Conservation (phyloP, 2,888 invertebrate genomes). For the Aradus depressus region DNA sequence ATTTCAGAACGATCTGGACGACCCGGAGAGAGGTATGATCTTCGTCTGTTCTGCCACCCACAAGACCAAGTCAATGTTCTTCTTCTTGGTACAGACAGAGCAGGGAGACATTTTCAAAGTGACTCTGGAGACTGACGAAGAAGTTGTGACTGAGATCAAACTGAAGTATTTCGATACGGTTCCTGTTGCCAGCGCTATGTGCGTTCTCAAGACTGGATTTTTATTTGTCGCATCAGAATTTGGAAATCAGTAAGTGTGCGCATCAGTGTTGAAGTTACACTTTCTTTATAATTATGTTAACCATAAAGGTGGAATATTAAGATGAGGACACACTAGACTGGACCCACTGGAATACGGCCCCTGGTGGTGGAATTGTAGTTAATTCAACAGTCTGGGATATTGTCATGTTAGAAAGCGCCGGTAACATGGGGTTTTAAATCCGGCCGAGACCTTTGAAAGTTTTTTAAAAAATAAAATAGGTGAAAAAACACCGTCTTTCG, state of each 20-base stretch:
- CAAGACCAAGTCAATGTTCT: slow-evolving; percentile 99
- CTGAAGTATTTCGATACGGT: slow-evolving; percentile 99
- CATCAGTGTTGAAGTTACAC: neutral
- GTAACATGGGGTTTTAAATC: too few species aligned
- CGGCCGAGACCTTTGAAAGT: too few species aligned
- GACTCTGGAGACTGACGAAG: slow-evolving; percentile 92
- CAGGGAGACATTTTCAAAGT: slow-evolving; percentile 97
- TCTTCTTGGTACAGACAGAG: slow-evolving; percentile 97
- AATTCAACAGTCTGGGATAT: too few species aligned
- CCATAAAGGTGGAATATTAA: too few species aligned
- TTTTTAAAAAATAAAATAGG: too few species aligned
- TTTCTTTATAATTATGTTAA: neutral
- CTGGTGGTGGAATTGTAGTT: too few species aligned
- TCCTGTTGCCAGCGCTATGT: slow-evolving; percentile 92
- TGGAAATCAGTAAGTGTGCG: slow-evolving; percentile 93
- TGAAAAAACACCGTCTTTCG: too few species aligned
- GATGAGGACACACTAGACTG: too few species aligned
- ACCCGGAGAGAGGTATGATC: slow-evolving; percentile 98
- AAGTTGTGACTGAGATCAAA: slow-evolving; percentile 96
- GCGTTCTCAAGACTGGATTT: slow-evolving; percentile 97
- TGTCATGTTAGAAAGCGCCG: too few species aligned
- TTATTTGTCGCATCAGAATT: slow-evolving; percentile 97
- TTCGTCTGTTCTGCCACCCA: slow-evolving; percentile 99
- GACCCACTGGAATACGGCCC: too few species aligned
- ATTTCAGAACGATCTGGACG: slow-evolving; percentile 83